phyloP scores from a whole-genome alignment of 2,888 invertebrate species.

The Leptinotarsa juncta region DNA sequence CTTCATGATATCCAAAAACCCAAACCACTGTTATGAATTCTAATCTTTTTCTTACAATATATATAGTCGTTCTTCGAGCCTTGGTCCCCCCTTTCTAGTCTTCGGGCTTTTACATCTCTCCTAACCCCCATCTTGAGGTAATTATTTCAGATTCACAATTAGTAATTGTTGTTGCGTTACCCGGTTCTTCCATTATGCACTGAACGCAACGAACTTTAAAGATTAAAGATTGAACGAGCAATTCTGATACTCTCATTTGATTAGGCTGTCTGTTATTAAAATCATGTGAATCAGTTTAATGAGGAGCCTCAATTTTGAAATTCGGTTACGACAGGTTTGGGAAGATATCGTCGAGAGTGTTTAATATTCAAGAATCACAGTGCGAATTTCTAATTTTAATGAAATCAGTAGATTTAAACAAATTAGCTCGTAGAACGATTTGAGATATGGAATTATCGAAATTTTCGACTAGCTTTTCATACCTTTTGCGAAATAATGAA shows the following conservation, averaged over 20 bases:
- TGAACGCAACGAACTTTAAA: slow-evolving; percentile 3
- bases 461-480: too few species aligned
- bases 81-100: slow-evolving; percentile 33
- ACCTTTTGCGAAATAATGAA: too few species aligned
- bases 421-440: too few species aligned
- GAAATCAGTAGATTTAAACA: too few species aligned
- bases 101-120: slow-evolving; percentile 30
- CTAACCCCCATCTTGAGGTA: slow-evolving; percentile 29
- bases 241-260: slow-evolving; percentile 12
- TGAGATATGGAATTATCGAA: too few species aligned
- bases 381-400: too few species aligned
- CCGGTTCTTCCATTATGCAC: slow-evolving; percentile 19
- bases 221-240: slow-evolving; percentile 3
- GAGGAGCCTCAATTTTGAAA: slow-evolving; percentile 10
- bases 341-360: too few species aligned
- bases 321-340: not conserved
- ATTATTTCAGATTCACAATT: slow-evolving; percentile 29
- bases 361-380: too few species aligned
- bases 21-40: slow-evolving; percentile 8
- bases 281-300: slow-evolving; percentile 11
- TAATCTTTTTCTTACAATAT: slow-evolving; percentile 12
- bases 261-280: not conserved
- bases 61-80: slow-evolving; percentile 22
- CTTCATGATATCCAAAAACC: slow-evolving; percentile 17
- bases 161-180: slow-evolving; percentile 25